Base-by-base conservation (phyloP, 2,888 invertebrate species). In the Hirtodrosophila cameraria region DNA sequence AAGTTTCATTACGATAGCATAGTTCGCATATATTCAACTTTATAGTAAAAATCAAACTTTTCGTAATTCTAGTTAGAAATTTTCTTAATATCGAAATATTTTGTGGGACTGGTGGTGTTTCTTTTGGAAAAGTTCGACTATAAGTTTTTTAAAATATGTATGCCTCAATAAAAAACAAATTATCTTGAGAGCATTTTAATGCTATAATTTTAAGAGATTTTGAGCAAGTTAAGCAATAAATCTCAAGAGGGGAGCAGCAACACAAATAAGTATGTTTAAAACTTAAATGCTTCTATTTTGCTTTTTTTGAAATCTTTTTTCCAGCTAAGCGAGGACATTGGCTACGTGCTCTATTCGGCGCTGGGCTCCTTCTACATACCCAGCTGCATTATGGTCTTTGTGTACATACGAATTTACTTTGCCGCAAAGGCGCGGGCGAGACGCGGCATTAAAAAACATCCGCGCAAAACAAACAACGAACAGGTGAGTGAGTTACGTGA, bases 321-420 rank as follows among this genome's bases (percentile, higher is more conserved):
- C 46, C 94, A 97, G 97, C 93, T 97, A 90, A 98, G 97, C 87
- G 96, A 97, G 89, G 98, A 99, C 92, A 94, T 98, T 88, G 98
- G 99, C 72, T 99, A 99, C 93, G 99, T 99, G 89, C 92, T 99
- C 61, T 99, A 99, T 92, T 99, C 99, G 13, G 97, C 99, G 13
- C 93, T 98, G 87, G 99, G 99, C 84, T 99, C 99, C 88, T 99
- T 99, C 94, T 99, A 98, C 94, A 97, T 99, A 91, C 99, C 99
- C 66, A 97, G 98, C 89, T 97, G 98, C 91, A 98, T 99, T 91
- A 99, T 99, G 99, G 98, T 99, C 89, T 98, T 99, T 92, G 99
- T 99, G 68, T 99, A 99, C 92, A 98, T 98, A 91, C 94, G 98
- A 92, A 99, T 99, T 92, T 99, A 98, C 93, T 97, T 94, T 92